Evolutionary conservation across 1,140 invertebrate species (phyloP).

Genomic region (Glossosoma conforme): DNA sequence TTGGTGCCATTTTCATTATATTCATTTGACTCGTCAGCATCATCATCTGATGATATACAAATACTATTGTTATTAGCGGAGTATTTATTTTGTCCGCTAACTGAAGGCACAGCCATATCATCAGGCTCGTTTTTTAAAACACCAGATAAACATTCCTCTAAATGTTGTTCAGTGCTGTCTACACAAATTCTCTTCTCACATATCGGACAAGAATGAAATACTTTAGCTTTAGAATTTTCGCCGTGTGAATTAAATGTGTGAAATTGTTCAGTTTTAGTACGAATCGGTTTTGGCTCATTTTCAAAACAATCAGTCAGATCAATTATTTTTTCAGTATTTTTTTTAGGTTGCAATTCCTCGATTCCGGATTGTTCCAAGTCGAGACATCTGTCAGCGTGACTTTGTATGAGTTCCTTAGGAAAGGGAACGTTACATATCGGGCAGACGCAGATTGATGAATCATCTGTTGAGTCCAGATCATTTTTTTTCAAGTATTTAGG

Average conservation of each 20-base stretch:
- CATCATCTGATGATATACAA: constrained; percentile 15
- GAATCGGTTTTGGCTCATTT: constrained; percentile 16
- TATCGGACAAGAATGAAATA: constrained; percentile 51
- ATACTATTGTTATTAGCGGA: constrained; percentile 5
- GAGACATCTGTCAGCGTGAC: constrained; percentile 54
- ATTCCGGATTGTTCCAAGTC: constrained; percentile 41
- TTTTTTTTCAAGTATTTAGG: constrained; percentile 8
- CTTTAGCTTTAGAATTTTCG: constrained; percentile 10
- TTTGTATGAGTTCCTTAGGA: constrained; percentile 42
- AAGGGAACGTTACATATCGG: constrained; percentile 50
- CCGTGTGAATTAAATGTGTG: constrained; percentile 29
- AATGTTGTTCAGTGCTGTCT: constrained; percentile 53
- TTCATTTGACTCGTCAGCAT: constrained; percentile 37
- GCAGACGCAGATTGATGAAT: constrained; percentile 40
- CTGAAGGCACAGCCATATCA: constrained; percentile 1
- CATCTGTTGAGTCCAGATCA: constrained; percentile 18
- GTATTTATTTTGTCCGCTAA: background rate
- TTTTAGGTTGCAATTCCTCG: constrained; percentile 37
- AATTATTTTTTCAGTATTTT: constrained; percentile 21
- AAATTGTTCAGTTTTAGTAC: constrained; percentile 1
- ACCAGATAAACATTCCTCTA: constrained; percentile 55
- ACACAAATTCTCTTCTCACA: constrained; percentile 52
- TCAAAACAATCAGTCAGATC: constrained; percentile 21
- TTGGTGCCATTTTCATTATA: constrained; percentile 45
- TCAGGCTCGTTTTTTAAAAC: constrained; percentile 30